phyloP scores from a whole-genome alignment of 2,797 vertebrate species.

The Melanotaenia parkinsoni region DNA sequence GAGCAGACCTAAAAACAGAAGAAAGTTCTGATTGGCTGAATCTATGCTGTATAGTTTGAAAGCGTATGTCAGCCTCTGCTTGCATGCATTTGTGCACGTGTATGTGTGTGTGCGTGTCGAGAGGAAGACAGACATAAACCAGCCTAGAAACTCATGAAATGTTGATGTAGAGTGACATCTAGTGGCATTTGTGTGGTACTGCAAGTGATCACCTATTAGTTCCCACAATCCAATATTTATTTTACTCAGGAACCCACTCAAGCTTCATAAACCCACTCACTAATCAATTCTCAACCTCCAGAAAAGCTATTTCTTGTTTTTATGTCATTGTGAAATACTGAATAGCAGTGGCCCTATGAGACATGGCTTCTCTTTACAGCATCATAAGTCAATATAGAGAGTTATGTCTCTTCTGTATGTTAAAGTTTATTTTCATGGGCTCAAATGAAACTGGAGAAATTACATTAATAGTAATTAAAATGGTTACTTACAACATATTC shows the following conservation, averaged over 20 bases:
- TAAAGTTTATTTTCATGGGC: too few species aligned
- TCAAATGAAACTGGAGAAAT: background rate
- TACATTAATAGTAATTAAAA: background rate
- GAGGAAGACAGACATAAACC: background rate
- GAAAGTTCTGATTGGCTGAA: conserved; percentile 41
- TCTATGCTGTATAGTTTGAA: conserved; percentile 24
- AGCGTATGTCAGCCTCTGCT: conserved; percentile 14
- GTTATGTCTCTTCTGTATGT: background rate
- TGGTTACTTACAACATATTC: background rate
- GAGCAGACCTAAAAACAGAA: conserved; percentile 29
- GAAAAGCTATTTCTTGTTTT: background rate
- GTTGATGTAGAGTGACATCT: conserved; percentile 71
- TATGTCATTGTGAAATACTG: background rate
- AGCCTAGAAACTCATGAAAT: conserved; percentile 18
- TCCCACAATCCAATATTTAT: background rate
- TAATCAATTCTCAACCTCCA: background rate
- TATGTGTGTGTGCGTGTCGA: background rate
- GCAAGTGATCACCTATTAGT: conserved; percentile 20
- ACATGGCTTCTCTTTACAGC: background rate
- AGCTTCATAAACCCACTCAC: background rate
- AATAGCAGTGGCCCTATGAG: background rate
- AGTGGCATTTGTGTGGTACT: conserved; percentile 45
- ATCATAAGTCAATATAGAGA: background rate
- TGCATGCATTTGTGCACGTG: conserved; percentile 1
- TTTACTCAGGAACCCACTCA: background rate